Conservation (phyloP, 2,113 vertebrate genomes). For the Engystomops pustulosus region DNA sequence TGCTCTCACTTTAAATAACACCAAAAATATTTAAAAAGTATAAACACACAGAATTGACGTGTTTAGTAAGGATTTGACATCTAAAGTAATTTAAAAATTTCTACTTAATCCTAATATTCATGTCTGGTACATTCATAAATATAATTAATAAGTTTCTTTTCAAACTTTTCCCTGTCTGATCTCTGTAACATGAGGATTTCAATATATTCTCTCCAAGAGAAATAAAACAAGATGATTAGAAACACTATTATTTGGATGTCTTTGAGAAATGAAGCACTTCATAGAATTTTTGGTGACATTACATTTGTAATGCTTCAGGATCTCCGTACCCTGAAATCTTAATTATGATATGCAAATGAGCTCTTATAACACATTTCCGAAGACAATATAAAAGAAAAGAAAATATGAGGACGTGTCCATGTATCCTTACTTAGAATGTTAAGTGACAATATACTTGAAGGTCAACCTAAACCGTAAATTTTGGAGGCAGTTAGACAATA, state of each 20-base stretch:
- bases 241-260: slow-evolving; percentile 13
- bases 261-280: slow-evolving; percentile 40
- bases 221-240: slow-evolving; percentile 32
- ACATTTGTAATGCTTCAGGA: slow-evolving; percentile 33
- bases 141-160: slow-evolving; percentile 8
- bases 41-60: background rate
- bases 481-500: too few relatives aligned
- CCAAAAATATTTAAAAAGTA: too few relatives aligned
- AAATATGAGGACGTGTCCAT: background rate
- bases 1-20: background rate
- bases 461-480: background rate
- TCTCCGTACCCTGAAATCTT: slow-evolving; percentile 46
- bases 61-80: background rate
- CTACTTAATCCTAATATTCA: background rate
- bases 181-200: background rate
- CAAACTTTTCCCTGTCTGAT: slow-evolving; percentile 2
- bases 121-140: slow-evolving; percentile 10
- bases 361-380: slow-evolving; percentile 32
- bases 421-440: slow-evolving; percentile 16
- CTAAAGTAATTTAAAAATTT: background rate
- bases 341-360: slow-evolving; percentile 48
- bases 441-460: background rate
- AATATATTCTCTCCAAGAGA: background rate
- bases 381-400: slow-evolving; percentile 26
- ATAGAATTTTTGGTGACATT: slow-evolving; percentile 32